Evolutionary conservation across 2,113 vertebrate species (phyloP), one percentile per base, ranked within the genome.

Genomic region (Crocuta crocuta): DNA sequence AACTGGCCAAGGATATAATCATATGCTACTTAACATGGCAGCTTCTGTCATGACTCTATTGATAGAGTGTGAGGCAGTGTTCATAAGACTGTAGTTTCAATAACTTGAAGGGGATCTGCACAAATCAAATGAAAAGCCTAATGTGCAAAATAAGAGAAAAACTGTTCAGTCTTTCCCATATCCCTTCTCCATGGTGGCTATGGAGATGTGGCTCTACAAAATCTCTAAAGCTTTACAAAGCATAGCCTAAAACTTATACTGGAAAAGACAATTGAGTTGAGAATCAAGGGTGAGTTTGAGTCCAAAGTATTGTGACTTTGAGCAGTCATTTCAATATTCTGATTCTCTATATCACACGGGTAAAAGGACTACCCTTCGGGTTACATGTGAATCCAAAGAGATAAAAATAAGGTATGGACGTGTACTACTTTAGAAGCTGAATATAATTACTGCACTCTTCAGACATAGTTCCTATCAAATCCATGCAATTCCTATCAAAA

Each of bases 101-200:
- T 65, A 71, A 89, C 19, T 35, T 89, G 65, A 82, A 63, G 19
- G n/a, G 19, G 24, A 12, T 82, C 91, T 94, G 50, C 43, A 50
- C 53, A 73, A 26, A 73, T 16, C 33, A 63, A 94, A 12, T 11
- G 16, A 58, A 82, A 70, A 74, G 45, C 33, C 26, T 15, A 73
- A 89, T 39, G 23, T 74, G 53, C n/a, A 82, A 83, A 94, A 82
- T 74, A 65, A 82, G 63, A 89, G 24, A 73, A 89, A 94, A 68
- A 93, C 26, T 58, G 31, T 39, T 88, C 39, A 80, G 12, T 33
- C 28, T 86, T 66, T 35, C 43, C 16, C 4, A 74, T 35, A 74
- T 84, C 39, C 24, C 9, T 66, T 80, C 53, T 70, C 39, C 31
- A 35, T 11, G 17, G 39, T 89, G 50, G 15, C 39, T 80, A 71